Base-by-base conservation (phyloP, 2,113 vertebrate genomes). In the Nothoprocta perdicaria region DNA sequence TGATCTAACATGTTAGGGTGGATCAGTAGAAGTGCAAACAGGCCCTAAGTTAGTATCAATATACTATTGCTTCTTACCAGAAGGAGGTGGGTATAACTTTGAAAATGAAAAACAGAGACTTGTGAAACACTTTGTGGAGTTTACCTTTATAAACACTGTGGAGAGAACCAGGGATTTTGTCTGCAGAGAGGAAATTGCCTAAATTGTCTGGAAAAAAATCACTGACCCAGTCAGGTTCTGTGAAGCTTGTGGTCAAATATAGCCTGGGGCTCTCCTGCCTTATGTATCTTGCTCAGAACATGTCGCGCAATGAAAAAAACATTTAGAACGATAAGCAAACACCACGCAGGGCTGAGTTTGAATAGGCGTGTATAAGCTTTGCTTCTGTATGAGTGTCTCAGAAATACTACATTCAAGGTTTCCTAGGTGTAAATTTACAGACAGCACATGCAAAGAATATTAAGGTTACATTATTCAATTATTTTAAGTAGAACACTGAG, bases 281-380 rank as follows among this genome's bases (percentile, higher is more conserved):
- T 53, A 41, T 12, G 10, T 80, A 88, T 80, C 82, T 88, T 60
- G 33, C 41, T 85, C 73, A 83, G 92, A 86, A 91, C 62, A 86
- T 63, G 29, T 13, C 67, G 83, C 57, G 61, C 65, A 68, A 55
- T 94, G 84, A 91, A 84, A 79, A 95, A 89, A 48, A 40, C 80
- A 80, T 97, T 92, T 94, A 93, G 91, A 94, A 60, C 21, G 91
- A 96, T 89, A 95, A 95, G 91, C 48, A 91, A 95, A 92, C 52
- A 90, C 94, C 93, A 81, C 60, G 73, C 31, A 92, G 88, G 92
- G 94, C 65, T 72, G 84, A 95, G 80, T 95, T 96, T 97, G 81
- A 94, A 93, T 77, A 95, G 93, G 93, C 74, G 91, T 82, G 46
- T 88, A 72, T 77, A 57, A 41, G 15, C 74, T 86, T 68, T 78